Evolutionary conservation across 2,113 vertebrate genomes (phyloP), one percentile per base, ranked within the genome.

Genomic region (Halichoerus grypus): DNA sequence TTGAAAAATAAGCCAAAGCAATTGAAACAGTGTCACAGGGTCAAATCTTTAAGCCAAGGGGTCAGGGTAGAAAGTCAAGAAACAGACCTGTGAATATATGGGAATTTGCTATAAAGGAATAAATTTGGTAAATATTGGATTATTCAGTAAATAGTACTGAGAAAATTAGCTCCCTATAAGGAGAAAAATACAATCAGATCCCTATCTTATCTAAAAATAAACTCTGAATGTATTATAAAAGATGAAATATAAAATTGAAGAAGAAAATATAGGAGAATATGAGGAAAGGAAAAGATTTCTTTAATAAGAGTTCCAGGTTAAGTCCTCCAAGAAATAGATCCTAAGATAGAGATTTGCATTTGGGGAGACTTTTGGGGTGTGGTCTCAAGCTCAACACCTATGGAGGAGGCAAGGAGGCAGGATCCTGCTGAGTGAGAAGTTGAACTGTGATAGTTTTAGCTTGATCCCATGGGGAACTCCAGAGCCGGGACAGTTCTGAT

Each of bases 1-100:
- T 88, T 96, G 59, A 76, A 76, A 82, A 94, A 74, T 28, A 94
- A 86, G 61, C 39, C 74, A 87, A 82, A 76, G 10, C 14, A 76
- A 67, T 26, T 65, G 82, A 91, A 91, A 74, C 49, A 67, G 59
- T 69, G 31, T 57, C 5, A 21, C 7, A 77, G 33, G 36, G 57
- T 88, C 76, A 88, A 61, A 63, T 93, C 69, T 92, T 67, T 83
- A 92, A 76, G 33, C n/a, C 18, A 80, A 89, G 19, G 49, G 42
- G 28, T 5, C 51, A 71, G 74, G 33, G 19, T 49, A 65, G 46
- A 81, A 88, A 63, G 55, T 74, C 10, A 84, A 57, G 46, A 89
- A 79, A 79, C 7, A 85, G 61, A 80, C 4, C 36, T 49, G 46
- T 55, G 49, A 79, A 18, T 53, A 69, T 21, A 77, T 0, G 4